phyloP scores from a whole-genome alignment of 2,888 invertebrate genomes.

The Autographa pulchrina region DNA sequence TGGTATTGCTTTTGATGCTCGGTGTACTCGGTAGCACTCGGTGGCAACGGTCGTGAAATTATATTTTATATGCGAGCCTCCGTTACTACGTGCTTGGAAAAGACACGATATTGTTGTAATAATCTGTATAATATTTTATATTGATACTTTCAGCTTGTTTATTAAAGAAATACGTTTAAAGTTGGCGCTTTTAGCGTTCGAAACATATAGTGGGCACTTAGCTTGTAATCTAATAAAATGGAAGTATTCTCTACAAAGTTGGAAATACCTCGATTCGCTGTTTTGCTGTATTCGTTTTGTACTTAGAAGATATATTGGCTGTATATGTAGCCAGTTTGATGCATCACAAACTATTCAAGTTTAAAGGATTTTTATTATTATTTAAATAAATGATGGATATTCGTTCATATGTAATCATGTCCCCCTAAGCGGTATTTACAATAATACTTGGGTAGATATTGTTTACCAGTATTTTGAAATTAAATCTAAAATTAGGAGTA shows the following conservation, averaged over 20 bases:
- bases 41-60: slow-evolving; percentile 54
- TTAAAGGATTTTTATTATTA: no score
- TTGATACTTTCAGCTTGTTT: slow-evolving; percentile 16
- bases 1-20: slow-evolving; percentile 49
- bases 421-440: no score
- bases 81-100: slow-evolving; percentile 30
- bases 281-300: background rate
- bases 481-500: no score
- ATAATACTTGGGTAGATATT: no score
- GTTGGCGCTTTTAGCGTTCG: slow-evolving; percentile 6
- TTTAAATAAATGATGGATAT: no score
- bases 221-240: background rate
- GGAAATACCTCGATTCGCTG: background rate
- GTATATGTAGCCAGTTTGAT: background rate
- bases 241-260: background rate
- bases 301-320: background rate
- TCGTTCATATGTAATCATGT: no score
- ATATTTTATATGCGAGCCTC: slow-evolving; percentile 55
- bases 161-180: slow-evolving; percentile 6
- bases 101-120: slow-evolving; percentile 40
- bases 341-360: no score
- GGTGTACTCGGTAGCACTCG: slow-evolving; percentile 49
- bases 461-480: no score
- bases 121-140: slow-evolving; percentile 21
- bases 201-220: background rate